Percentiles rank a stretch among this genome's conserved stretches.
phyloP scores from a whole-genome alignment of 2,113 vertebrate genomes.

The Xiphophorus maculatus region DNA sequence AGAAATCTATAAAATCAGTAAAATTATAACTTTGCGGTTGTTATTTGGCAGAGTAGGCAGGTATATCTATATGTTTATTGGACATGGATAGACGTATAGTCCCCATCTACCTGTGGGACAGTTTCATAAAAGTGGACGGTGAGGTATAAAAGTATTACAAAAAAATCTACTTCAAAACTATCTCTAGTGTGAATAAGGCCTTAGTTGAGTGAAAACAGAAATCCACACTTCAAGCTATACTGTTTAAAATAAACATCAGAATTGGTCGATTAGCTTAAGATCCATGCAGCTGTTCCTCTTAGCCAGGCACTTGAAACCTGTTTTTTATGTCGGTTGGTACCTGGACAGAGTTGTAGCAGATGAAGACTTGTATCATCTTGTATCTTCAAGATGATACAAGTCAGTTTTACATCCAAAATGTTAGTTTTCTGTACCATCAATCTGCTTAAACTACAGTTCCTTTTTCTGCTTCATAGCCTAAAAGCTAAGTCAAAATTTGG shows the following conservation, averaged over 20 bases:
- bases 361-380: no score
- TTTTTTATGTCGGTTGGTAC: neutral
- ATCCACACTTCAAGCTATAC: neutral
- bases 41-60: no score
- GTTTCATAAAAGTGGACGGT: no score
- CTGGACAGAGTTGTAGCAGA: neutral
- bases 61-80: no score
- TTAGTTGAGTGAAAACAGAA: neutral
- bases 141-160: no score
- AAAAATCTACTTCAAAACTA: no score
- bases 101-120: no score
- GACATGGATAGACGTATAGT: no score
- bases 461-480: slow-evolving; percentile 17
- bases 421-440: neutral
- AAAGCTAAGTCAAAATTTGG: slow-evolving; percentile 22
- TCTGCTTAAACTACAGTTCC: slow-evolving; percentile 3
- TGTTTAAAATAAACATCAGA: neutral
- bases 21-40: no score
- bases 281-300: neutral
- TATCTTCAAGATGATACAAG: neutral
- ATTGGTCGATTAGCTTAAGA: neutral
- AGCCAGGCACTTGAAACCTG: no score
- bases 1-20: no score
- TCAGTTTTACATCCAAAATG: slow-evolving; percentile 7
- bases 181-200: no score